Base-by-base conservation (phyloP, 2,113 vertebrate genomes). In the Larimichthys polyactis region DNA sequence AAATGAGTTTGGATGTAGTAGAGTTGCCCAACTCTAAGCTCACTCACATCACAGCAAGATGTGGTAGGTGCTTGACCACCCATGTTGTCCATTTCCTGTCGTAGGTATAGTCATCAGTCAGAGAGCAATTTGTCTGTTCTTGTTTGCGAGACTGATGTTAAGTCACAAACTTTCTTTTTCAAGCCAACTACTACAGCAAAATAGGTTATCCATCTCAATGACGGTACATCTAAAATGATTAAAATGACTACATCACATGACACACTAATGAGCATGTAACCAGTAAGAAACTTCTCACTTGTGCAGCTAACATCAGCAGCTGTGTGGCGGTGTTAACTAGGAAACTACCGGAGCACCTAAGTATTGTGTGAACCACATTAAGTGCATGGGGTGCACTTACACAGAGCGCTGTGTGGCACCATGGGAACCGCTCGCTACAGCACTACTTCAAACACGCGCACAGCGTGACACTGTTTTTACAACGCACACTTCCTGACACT, bases 401-500 rank as follows among this genome's bases (percentile, higher is more conserved):
- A 89, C 73, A 59, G 36, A 63, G 54, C 16, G 22, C 79, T 73
- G 65, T 64, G 84, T 69, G 75, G 85, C 72, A 71, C 83, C 85
- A 83, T 79, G 81, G 76, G 82, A 91, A 91, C 68, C 70, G 32
- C 83, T 82, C 75, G 43, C 92, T 32, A 20, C 78, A 81, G 81
- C 73, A 11, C 71, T 20, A 89, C 90, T 81, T 93, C 88, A 94
- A 93, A 91, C 91, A 71, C 75, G 71, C 75, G 79, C 89, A 62
- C 90, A 83, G 90, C 51, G 12, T 40, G 90, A 85, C 57, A 36
- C 46, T 11, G 43, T 55, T 89, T 92, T 94, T 89, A 92, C 79
- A 87, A 89, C 71, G 72, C 75, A 78, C 85, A 89, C 91, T 92
- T 92, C 93, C 91, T 94, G 91, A 88, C 86, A 76, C 90, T 92